These are phyloP conservation scores for Lota lota DNA, from an alignment of 2,113 vertebrate species.

Conservation along the genomic window DNA sequence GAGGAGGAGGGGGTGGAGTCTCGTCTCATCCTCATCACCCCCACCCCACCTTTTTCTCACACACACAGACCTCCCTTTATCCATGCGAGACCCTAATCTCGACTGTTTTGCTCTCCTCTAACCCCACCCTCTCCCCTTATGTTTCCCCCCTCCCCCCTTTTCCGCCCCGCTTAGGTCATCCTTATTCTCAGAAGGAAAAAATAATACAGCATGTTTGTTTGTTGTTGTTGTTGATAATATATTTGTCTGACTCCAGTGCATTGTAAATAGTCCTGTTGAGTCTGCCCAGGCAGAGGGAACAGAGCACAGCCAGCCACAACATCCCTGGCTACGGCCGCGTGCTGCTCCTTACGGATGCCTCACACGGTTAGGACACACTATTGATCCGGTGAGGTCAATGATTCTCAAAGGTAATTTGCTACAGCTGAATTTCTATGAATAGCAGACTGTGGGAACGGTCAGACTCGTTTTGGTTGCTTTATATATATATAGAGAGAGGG, in stretches of 20 bases:
- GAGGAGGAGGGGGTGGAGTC: conserved; percentile 51
- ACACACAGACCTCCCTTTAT: conserved; percentile 13
- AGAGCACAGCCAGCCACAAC: no score
- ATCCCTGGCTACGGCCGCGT: no score
- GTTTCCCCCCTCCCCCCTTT: background rate
- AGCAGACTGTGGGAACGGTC: no score
- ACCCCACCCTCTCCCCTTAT: conserved; percentile 49
- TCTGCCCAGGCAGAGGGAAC: no score
- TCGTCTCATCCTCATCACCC: conserved; percentile 13
- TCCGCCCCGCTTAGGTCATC: conserved; percentile 8
- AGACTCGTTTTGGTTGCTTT: conserved; percentile 36
- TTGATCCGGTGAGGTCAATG: no score
- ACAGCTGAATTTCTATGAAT: no score
- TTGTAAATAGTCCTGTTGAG: no score
- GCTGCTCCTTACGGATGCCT: no score
- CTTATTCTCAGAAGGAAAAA: conserved; percentile 37
- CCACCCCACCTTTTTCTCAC: conserved; percentile 12
- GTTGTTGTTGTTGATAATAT: background rate
- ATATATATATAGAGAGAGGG: conserved; percentile 64
- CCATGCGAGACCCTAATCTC: conserved; percentile 5
- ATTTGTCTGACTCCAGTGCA: conserved; percentile 3
- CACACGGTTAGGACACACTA: no score
- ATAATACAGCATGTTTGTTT: conserved; percentile 58
- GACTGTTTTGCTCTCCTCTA: conserved; percentile 53
- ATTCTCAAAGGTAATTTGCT: no score